Percentiles rank a stretch among this genome's conserved stretches.
Conservation (phyloP, 2,797 vertebrate genomes). For the Neostethus bicornis region DNA sequence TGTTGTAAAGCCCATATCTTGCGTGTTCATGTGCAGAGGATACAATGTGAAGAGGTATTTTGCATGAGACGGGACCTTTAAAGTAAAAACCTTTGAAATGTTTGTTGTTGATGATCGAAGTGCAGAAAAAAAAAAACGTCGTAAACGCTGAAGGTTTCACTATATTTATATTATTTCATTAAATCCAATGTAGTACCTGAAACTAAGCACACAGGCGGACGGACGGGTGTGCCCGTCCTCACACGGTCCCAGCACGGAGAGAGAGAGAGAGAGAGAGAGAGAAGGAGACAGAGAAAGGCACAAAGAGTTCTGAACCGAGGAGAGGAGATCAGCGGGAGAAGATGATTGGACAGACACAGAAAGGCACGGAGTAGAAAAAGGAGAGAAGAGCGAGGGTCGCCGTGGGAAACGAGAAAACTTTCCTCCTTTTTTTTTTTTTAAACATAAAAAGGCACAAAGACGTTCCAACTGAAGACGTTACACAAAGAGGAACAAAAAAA, state of each 20-base stretch:
- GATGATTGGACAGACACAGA: conserved; percentile 62
- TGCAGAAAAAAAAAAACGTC: background rate
- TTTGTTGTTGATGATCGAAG: background rate
- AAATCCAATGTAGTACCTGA: conserved; percentile 84
- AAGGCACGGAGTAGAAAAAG: conserved; percentile 80
- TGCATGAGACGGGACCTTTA: no score
- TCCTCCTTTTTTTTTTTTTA: conserved; percentile 35
- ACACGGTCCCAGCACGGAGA: conserved; percentile 81
- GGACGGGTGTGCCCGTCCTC: conserved; percentile 62
- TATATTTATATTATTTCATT: conserved; percentile 86
- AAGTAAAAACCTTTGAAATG: no score
- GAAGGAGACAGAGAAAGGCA: conserved; percentile 76
- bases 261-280: no score
- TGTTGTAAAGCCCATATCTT: no score
- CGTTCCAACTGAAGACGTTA: conserved; percentile 59
- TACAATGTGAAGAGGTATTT: no score
- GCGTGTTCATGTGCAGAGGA: no score
- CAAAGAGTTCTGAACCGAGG: conserved; percentile 67
- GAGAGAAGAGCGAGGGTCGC: conserved; percentile 24
- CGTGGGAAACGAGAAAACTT: conserved; percentile 22
- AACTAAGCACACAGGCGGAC: conserved; percentile 80
- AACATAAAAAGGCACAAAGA: conserved; percentile 74
- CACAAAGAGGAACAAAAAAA: conserved; percentile 67
- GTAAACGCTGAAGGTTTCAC: conserved; percentile 69
- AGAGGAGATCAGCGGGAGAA: conserved; percentile 36